phyloP scores from a whole-genome alignment of 2,888 invertebrate genomes.

The Melanchra persicariae region DNA sequence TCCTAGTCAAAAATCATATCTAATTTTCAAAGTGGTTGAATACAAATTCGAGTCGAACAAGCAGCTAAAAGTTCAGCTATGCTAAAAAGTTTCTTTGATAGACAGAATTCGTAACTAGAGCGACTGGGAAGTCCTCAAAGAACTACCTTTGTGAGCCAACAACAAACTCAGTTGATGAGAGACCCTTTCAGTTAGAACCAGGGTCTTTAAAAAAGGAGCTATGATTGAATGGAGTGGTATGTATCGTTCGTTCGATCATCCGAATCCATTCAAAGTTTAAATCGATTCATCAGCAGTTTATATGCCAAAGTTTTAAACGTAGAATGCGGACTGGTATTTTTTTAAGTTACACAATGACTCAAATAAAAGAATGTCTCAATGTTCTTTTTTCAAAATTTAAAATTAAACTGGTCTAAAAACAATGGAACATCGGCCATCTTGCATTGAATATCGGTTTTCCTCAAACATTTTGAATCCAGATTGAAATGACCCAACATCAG shows the following conservation, averaged over 20 bases:
- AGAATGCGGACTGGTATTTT: background rate
- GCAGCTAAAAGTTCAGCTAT: conserved; percentile 61
- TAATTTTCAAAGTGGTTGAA: conserved; percentile 63
- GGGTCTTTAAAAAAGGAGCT: conserved; percentile 35
- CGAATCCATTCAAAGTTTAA: conserved; percentile 35
- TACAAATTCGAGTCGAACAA: conserved; percentile 39
- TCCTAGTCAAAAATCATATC: conserved; percentile 51
- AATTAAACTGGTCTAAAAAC: background rate
- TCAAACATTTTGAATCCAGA: conserved; percentile 15
- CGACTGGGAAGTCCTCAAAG: conserved; percentile 28
- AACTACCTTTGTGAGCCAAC: conserved; percentile 36
- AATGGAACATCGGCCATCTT: conserved; percentile 2
- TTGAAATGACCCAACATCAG: conserved; percentile 21
- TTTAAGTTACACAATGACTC: background rate
- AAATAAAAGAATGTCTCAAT: too few relatives aligned
- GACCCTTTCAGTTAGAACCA: conserved; percentile 20
- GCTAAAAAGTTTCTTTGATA: conserved; percentile 67
- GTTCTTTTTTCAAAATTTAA: background rate
- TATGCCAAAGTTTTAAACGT: conserved; percentile 5
- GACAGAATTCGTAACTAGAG: conserved; percentile 61
- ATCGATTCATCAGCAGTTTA: conserved; percentile 34
- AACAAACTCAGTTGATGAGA: conserved; percentile 32
- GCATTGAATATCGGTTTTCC: background rate
- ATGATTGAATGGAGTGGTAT: conserved; percentile 40
- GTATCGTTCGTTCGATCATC: conserved; percentile 50